Conservation (phyloP, 2,797 vertebrate species). For the Chloroceryle inda region DNA sequence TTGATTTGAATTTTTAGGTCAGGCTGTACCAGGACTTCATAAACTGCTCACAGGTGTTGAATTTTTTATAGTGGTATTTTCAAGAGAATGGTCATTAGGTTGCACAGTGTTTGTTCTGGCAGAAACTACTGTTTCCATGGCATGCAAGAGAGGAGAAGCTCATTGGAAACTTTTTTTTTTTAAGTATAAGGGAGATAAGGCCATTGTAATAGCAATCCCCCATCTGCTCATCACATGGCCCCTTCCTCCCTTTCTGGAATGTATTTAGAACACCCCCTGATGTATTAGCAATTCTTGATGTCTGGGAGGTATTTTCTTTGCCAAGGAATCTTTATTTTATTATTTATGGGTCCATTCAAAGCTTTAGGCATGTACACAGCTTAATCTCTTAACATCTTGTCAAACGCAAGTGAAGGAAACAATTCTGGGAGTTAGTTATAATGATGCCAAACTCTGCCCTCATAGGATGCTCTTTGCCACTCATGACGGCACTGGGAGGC, state of each 20-base stretch:
- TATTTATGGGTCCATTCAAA: not conserved
- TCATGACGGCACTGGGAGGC: accelerated
- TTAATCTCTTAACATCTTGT: not conserved
- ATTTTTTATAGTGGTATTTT: conserved; percentile 66
- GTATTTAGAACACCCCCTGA: not conserved
- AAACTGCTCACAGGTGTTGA: conserved; percentile 40
- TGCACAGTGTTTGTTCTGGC: conserved; percentile 48
- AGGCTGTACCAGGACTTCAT: conserved; percentile 44
- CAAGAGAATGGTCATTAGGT: conserved; percentile 65
- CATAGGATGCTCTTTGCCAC: not conserved
- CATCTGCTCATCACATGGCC: not conserved
- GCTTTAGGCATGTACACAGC: not conserved
- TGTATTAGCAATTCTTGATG: not conserved
- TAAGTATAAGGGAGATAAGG: not conserved
- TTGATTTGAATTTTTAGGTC: conserved; percentile 65
- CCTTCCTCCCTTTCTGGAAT: not conserved
- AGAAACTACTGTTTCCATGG: conserved; percentile 54
- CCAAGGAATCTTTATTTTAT: not conserved
- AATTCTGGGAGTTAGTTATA: not conserved
- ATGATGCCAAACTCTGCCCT: not conserved
- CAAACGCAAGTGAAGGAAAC: not conserved
- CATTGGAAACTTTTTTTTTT: not conserved
- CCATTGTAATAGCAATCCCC: not conserved
- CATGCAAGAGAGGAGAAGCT: not conserved
- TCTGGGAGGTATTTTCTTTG: not conserved